Conservation (phyloP, 2,113 vertebrate species). For the Chiloscyllium plagiosum region DNA sequence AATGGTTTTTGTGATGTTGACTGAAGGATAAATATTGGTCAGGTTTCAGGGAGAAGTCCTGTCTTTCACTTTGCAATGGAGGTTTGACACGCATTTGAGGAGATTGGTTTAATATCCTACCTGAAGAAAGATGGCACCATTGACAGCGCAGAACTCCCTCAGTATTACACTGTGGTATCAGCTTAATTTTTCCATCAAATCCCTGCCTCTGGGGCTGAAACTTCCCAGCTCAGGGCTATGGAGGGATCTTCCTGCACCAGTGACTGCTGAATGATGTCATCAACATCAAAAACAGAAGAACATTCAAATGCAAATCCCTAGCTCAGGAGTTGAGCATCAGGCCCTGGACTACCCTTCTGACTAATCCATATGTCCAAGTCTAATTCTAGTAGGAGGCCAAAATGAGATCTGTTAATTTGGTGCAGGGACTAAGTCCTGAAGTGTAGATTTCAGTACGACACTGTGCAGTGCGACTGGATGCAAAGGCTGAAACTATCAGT, state of each 20-base stretch:
- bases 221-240: background rate
- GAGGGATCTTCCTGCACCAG: background rate
- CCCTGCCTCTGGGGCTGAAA: too few relatives aligned
- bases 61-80: too few relatives aligned
- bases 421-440: background rate
- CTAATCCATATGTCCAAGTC: background rate
- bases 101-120: too few relatives aligned
- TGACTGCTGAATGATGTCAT: background rate
- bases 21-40: too few relatives aligned
- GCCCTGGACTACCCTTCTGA: background rate
- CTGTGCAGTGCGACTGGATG: background rate
- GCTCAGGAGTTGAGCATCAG: background rate
- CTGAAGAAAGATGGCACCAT: too few relatives aligned
- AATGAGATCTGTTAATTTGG: background rate
- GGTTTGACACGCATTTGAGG: too few relatives aligned
- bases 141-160: too few relatives aligned
- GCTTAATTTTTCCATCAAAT: too few relatives aligned
- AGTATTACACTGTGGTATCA: too few relatives aligned
- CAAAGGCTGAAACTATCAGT: background rate
- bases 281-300: background rate
- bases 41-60: too few relatives aligned
- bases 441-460: background rate
- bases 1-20: too few relatives aligned
- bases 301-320: background rate
- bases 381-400: background rate